Conservation (phyloP, 2,797 vertebrate species). For the Prionace glauca region DNA sequence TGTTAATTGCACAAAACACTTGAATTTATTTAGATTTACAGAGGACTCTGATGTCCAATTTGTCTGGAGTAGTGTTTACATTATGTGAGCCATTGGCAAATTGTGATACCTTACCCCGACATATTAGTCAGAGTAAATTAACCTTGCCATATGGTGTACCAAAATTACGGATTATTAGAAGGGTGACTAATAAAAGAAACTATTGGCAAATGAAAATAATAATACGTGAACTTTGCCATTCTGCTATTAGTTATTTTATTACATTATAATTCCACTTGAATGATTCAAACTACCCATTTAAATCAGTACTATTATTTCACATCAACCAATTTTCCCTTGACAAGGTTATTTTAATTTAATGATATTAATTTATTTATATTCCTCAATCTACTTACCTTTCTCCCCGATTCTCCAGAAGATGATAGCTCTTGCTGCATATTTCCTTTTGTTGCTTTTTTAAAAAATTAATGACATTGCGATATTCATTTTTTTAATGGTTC, state of each 20-base stretch:
- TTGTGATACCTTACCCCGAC: background rate
- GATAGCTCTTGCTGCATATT: background rate
- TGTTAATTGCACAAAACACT: background rate
- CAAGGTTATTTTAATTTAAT: background rate
- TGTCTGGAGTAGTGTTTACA: background rate
- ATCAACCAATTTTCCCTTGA: background rate
- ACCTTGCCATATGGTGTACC: background rate
- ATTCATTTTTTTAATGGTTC: background rate
- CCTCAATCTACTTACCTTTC: background rate
- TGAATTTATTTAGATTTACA: background rate
- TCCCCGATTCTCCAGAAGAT: background rate
- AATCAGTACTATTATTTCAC: background rate
- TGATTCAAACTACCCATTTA: background rate
- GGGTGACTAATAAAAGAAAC: slow-evolving; percentile 10
- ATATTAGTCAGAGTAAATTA: background rate
- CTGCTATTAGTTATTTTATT: background rate
- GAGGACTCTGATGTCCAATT: background rate
- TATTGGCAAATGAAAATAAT: background rate
- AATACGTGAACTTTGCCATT: slow-evolving; percentile 28
- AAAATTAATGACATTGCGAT: background rate
- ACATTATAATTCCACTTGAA: slow-evolving; percentile 22
- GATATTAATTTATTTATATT: slow-evolving; percentile 19
- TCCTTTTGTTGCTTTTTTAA: background rate
- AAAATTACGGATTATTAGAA: background rate
- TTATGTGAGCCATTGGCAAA: background rate